These are phyloP conservation scores for Meloe dianella DNA, from an alignment of 2,888 invertebrate genomes.

Conservation along the genomic window DNA sequence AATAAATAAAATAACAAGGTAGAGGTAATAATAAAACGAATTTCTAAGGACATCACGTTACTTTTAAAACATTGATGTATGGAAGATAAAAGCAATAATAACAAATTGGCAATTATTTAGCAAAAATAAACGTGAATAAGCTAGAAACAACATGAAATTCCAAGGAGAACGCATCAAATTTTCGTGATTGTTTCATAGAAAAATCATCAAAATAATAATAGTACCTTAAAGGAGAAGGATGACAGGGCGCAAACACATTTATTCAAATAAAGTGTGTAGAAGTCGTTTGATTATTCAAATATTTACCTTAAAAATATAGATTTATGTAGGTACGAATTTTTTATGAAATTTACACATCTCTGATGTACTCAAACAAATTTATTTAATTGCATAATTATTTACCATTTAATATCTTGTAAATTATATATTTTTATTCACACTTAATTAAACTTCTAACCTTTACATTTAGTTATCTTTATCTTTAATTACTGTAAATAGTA, in stretches of 20 bases:
- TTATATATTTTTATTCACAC: neutral
- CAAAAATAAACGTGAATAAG: neutral
- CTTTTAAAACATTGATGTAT: neutral
- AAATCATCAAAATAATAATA: no score
- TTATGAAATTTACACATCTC: slow-evolving; percentile 14
- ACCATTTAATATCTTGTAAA: slow-evolving; percentile 7
- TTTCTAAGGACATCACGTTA: neutral
- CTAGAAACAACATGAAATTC: neutral
- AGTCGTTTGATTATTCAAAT: neutral
- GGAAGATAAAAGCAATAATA: neutral
- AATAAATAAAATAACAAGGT: neutral
- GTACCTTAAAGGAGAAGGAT: no score
- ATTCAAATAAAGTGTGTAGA: neutral
- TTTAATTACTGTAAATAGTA: neutral
- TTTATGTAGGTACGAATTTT: no score
- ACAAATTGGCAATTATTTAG: slow-evolving; percentile 5
- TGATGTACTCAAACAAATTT: slow-evolving; percentile 17
- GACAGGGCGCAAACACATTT: no score
- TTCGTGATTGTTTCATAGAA: no score
- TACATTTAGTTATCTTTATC: neutral
- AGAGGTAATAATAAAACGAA: neutral
- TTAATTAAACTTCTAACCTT: slow-evolving; percentile 7
- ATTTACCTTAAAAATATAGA: neutral
- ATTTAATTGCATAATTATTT: slow-evolving; percentile 24
- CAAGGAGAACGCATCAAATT: neutral